Conservation (phyloP, 2,797 vertebrate genomes). For the Nasua narica region DNA sequence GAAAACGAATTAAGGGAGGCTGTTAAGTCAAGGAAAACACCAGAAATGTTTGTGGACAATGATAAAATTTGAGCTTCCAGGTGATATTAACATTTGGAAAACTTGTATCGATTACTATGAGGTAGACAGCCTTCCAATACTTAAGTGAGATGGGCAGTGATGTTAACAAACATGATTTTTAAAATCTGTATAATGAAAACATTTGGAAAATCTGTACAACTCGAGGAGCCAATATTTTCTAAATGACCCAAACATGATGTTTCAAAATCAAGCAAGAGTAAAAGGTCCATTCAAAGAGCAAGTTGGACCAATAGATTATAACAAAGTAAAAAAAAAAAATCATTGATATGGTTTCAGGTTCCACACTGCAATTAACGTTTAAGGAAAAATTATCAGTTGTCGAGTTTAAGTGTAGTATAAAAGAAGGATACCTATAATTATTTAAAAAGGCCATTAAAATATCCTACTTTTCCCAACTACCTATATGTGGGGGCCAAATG, state of each 20-base stretch:
- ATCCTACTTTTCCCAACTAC: neutral
- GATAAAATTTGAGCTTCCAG: neutral
- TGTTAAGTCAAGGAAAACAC: neutral
- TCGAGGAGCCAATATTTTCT: neutral
- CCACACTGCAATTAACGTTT: neutral
- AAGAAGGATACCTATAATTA: neutral
- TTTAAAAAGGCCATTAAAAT: neutral
- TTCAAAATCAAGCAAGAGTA: neutral
- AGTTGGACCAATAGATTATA: neutral
- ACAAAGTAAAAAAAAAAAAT: neutral
- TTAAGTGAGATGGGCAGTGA: neutral
- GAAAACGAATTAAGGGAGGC: neutral
- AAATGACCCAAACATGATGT: neutral
- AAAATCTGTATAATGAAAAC: neutral
- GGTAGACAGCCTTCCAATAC: neutral
- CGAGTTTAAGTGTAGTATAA: neutral
- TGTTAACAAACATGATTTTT: neutral
- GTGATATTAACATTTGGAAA: neutral
- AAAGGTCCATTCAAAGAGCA: neutral
- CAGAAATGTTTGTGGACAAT: neutral
- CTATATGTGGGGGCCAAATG: neutral
- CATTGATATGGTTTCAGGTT: neutral
- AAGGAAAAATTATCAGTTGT: neutral
- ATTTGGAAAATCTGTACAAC: neutral
- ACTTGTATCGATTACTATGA: neutral